A percentile compares a stretch with the other conserved stretches of the same genome.
Evolutionary conservation across 2,888 invertebrate species (phyloP).

Genomic region (Venusia cambrica): DNA sequence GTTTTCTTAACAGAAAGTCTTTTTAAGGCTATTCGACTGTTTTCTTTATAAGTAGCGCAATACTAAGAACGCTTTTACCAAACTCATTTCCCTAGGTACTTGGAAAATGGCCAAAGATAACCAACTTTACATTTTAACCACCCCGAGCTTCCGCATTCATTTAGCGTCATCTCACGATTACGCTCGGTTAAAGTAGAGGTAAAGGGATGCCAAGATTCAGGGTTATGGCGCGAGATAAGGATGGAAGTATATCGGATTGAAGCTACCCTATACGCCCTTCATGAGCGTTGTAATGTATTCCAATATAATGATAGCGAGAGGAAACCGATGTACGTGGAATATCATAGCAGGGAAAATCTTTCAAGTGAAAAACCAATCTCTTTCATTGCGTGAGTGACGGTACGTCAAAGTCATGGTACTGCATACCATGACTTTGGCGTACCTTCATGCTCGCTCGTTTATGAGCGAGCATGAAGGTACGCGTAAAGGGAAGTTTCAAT

Average conservation of each 20-base stretch:
- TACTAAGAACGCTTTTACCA: conserved; percentile 10
- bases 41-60: conserved; percentile 4
- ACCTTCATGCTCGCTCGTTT: too few species aligned
- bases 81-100: conserved; percentile 27
- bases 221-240: conserved; percentile 17
- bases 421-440: too few species aligned
- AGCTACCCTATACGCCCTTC: conserved; percentile 13
- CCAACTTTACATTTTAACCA: conserved; percentile 34
- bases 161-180: conserved; percentile 33
- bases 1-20: not conserved
- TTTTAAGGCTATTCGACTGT: not conserved
- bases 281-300: conserved; percentile 16
- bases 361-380: conserved; percentile 15
- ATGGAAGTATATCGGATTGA: conserved; percentile 11
- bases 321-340: conserved; percentile 13
- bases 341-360: conserved; percentile 9
- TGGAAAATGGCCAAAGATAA: conserved; percentile 39
- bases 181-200: conserved; percentile 9
- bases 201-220: conserved; percentile 12
- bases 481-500: conserved; percentile 11
- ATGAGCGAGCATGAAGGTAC: too few species aligned
- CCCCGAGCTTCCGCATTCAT: conserved; percentile 40
- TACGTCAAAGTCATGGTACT: too few species aligned
- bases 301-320: conserved; percentile 13
- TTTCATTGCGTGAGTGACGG: conserved; percentile 17